Conservation (phyloP, 2,113 vertebrate genomes). For the Machaerirhynchus nigripectus region DNA sequence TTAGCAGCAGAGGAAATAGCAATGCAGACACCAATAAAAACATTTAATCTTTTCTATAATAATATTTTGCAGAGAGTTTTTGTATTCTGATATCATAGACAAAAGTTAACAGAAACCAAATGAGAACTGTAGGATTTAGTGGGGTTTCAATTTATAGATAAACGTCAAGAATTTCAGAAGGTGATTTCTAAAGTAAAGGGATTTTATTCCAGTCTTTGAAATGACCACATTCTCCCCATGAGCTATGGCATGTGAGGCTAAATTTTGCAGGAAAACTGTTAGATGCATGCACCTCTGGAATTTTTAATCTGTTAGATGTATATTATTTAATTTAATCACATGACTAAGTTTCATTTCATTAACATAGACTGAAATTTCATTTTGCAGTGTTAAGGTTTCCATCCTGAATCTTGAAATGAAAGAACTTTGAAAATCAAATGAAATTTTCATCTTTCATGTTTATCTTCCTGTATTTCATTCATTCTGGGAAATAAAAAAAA, state of each 20-base stretch:
- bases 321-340: neutral
- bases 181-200: neutral
- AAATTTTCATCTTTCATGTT: neutral
- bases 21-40: neutral
- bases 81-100: neutral
- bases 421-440: neutral
- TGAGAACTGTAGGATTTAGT: neutral
- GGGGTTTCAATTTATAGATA: neutral
- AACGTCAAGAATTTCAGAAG: neutral
- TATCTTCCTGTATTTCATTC: neutral
- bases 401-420: neutral
- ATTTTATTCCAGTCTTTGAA: neutral
- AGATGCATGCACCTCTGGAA: neutral
- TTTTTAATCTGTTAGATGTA: neutral
- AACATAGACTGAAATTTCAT: neutral
- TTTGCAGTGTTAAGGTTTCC: neutral
- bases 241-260: neutral
- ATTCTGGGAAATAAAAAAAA: neutral
- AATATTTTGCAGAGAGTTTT: neutral
- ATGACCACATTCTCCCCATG: neutral
- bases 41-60: neutral
- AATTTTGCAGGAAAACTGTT: neutral
- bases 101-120: neutral
- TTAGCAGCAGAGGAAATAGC: neutral
- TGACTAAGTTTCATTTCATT: neutral